A percentile compares a stretch with the other conserved stretches of the same genome.
These are phyloP conservation scores for Danio tinwini DNA, from an alignment of 2,797 vertebrate genomes.

Conservation along the genomic window DNA sequence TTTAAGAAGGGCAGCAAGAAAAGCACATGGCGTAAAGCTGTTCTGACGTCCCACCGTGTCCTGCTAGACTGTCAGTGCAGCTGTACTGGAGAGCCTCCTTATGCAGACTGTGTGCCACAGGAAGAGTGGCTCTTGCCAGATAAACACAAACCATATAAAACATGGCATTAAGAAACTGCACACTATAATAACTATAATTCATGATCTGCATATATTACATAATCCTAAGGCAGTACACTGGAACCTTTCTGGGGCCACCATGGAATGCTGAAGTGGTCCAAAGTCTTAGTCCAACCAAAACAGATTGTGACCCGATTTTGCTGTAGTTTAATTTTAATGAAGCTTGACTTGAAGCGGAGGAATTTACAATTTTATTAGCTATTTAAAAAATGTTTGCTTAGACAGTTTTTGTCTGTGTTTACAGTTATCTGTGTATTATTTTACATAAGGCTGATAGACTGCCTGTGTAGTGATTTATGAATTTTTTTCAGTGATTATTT, in stretches of 20 bases:
- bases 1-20: slow-evolving; percentile 25
- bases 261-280: slow-evolving; percentile 17
- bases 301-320: slow-evolving; percentile 40
- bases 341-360: background rate
- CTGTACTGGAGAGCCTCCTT: slow-evolving; percentile 17
- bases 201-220: slow-evolving; percentile 45
- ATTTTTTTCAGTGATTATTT: background rate
- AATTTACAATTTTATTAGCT: slow-evolving; percentile 14
- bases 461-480: background rate
- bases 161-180: slow-evolving; percentile 40
- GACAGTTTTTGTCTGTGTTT: background rate
- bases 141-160: slow-evolving; percentile 48
- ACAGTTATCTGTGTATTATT: slow-evolving; percentile 9
- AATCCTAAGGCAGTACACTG: slow-evolving; percentile 32
- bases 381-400: slow-evolving; percentile 8
- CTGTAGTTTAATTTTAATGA: slow-evolving; percentile 31
- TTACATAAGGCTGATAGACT: background rate
- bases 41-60: slow-evolving; percentile 30
- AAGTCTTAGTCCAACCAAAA: slow-evolving; percentile 28
- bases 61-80: slow-evolving; percentile 21
- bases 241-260: slow-evolving; percentile 23
- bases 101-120: slow-evolving; percentile 9
- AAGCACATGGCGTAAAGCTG: slow-evolving; percentile 39
- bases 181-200: slow-evolving; percentile 56
- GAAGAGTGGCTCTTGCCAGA: slow-evolving; percentile 24